Percentiles rank a stretch among this genome's conserved stretches.
phyloP scores from a whole-genome alignment of 2,113 vertebrate species.

The Pontoporia blainvillei region DNA sequence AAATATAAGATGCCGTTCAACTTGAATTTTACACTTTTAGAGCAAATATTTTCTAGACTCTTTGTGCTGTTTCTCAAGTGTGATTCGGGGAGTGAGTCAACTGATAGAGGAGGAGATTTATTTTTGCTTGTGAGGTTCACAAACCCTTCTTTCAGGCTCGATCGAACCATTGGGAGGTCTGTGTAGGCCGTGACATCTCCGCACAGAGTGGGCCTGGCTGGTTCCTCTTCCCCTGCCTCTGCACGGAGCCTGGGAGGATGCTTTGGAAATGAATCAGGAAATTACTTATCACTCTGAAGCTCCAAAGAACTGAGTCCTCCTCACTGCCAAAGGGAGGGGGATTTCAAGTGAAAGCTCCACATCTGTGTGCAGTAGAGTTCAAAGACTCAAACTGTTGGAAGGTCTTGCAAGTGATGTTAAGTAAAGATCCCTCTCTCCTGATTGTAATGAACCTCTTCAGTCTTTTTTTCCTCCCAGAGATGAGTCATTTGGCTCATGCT shows the following conservation, averaged over 20 bases:
- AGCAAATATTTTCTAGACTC: not conserved
- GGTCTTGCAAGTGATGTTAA: conserved; percentile 74
- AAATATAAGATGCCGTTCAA: not conserved
- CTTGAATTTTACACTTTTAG: not conserved
- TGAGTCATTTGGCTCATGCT: not conserved
- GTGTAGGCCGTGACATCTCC: not conserved
- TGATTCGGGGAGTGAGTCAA: conserved; percentile 68
- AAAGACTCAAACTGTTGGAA: conserved; percentile 76
- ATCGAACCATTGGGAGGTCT: conserved; percentile 30
- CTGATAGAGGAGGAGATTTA: conserved; percentile 71
- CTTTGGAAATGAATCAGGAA: conserved; percentile 72
- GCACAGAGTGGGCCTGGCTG: not conserved
- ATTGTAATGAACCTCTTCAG: conserved; percentile 25
- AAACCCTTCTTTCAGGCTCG: not conserved
- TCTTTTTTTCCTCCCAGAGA: conserved; percentile 38
- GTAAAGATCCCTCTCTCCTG: conserved; percentile 65
- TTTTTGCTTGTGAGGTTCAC: conserved; percentile 57
- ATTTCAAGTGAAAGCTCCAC: conserved; percentile 58
- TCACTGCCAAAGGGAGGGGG: conserved; percentile 64
- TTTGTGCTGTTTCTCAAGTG: conserved; percentile 71
- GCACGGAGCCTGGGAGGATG: conserved; percentile 44
- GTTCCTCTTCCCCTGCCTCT: not conserved
- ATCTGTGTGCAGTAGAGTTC: conserved; percentile 70
- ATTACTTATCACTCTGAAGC: conserved; percentile 72
- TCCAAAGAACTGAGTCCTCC: conserved; percentile 57